Evolutionary conservation across 2,888 invertebrate species (phyloP), one percentile per base, ranked within the genome.

Genomic region (Venustoraphidia nigricollis): DNA sequence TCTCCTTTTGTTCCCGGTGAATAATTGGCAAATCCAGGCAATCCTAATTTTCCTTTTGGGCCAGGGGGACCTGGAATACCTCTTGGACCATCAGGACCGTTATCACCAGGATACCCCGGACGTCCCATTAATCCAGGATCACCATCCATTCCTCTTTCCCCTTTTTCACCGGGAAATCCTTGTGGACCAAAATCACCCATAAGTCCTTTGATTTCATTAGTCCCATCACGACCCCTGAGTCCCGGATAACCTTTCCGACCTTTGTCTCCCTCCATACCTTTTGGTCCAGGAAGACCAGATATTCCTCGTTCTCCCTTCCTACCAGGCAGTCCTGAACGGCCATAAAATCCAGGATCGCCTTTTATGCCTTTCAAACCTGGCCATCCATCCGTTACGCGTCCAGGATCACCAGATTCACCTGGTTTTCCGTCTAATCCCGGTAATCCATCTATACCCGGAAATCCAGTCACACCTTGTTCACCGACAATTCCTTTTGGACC

Each of bases 181-280:
- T 45, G 14, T 34, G 49, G 34, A 42, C 61, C 61, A 17, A 52
- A 44, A 5, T n/a, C 13, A 34, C 62, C 62, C 9, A 11, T n/a
- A 10, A 36, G 11, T 34, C 49, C 49, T 34, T 78, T 70, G 17
- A 66, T 60, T 27, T 83, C 83, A 36, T 65, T 70, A 34, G 75
- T 64, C 10, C 85, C 86, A 0, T 70, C 60, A 1, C 76, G 67
- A 2, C 87, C 88, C 2, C 65, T 57, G 11, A 70, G 67, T 10
- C 88, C 88, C 8, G 66, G 66, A 34, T 75, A 70, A 43, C 93
- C 93, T 64, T 83, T 85, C 50, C 84, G 69, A 36, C 90, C 92
- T 43, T 17, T 17, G 11, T 47, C 47, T 10, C 47, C 47, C 34
- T 42, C 14, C 10, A 17, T n/a, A 9, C 47, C 47, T 47, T 47